Evolutionary conservation across 2,797 vertebrate species (phyloP), one percentile per base, ranked within the genome.

Genomic region (Myripristis jacobus): DNA sequence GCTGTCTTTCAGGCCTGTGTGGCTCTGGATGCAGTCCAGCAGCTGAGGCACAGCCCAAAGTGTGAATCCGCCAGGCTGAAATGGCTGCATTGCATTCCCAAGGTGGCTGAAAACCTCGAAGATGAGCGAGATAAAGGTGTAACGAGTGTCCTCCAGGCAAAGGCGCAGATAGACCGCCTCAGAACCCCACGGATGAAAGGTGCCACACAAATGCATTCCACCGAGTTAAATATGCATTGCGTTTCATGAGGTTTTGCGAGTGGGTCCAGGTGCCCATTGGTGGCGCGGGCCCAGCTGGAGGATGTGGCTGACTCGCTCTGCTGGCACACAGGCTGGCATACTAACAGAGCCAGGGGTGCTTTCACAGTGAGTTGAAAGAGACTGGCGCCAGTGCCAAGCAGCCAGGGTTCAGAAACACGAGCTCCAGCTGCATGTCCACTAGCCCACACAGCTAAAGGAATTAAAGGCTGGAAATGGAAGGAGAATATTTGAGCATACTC

Each of bases 221-320:
- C 73, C 4, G 52, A 75, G 75, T 87, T 84, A 82, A 90, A 89
- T 88, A 87, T 90, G 88, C 88, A 78, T 88, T 81, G 79, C 47
- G 55, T 88, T 92, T 89, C 86, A 82, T 79, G 73, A 70, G 83
- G 70, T 73, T 82, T 73, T 82, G 85, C 24, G 36, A 85, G 81
- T 73, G 84, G 81, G 85, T 88, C 89, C 92, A 93, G 92, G 91
- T 93, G 92, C 89, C 88, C 74, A 29, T 79, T 47, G 74, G 88
- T 93, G 92, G 91, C 91, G 87, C 73, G 48, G 70, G 25, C 85
- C 91, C 92, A 91, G 87, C 91, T 92, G 89, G 89, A 92, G 91
- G 88, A 91, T 90, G 90, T 84, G 87, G 87, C 81, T 77, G 88
- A 83, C 85, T 82, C 64, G 73, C 80, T 84, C 79, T 31, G 47